Evolutionary conservation across 2,888 invertebrate genomes (phyloP).

Genomic region (Limnephilus rhombicus): DNA sequence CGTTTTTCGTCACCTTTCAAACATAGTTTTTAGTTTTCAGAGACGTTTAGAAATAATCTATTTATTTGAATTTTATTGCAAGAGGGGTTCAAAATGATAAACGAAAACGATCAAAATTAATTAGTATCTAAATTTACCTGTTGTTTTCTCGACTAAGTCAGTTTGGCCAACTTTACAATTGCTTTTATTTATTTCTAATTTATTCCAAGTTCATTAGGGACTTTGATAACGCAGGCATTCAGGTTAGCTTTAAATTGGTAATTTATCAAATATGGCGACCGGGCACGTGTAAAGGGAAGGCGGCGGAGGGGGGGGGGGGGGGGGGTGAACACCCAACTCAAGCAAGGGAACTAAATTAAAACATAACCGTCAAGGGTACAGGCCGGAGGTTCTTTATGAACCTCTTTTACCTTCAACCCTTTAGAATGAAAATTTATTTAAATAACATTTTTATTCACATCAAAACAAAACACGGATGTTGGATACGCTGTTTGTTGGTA

Average conservation of each 20-base stretch:
- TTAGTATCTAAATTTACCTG: not conserved
- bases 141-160: not conserved
- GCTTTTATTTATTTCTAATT: constrained; percentile 45
- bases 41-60: too few relatives aligned
- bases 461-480: not conserved
- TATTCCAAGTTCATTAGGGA: constrained; percentile 33
- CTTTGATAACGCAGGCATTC: constrained; percentile 2
- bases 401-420: not conserved
- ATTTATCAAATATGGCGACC: constrained; percentile 45
- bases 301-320: not conserved
- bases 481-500: not conserved
- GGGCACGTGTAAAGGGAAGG: constrained; percentile 4
- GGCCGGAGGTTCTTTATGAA: not conserved
- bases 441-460: not conserved
- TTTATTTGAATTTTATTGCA: too few relatives aligned
- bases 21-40: too few relatives aligned
- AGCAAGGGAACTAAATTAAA: constrained; percentile 36
- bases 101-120: not conserved
- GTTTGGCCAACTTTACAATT: not conserved
- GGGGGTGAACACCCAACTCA: not conserved
- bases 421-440: constrained; percentile 6
- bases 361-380: constrained; percentile 6
- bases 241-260: constrained; percentile 37
- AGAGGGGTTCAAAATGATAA: not conserved
- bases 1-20: too few relatives aligned